Percentiles rank a stretch among this genome's conserved stretches.
Evolutionary conservation across 2,113 vertebrate genomes (phyloP).

Genomic region (Chaenogobius annularis): DNA sequence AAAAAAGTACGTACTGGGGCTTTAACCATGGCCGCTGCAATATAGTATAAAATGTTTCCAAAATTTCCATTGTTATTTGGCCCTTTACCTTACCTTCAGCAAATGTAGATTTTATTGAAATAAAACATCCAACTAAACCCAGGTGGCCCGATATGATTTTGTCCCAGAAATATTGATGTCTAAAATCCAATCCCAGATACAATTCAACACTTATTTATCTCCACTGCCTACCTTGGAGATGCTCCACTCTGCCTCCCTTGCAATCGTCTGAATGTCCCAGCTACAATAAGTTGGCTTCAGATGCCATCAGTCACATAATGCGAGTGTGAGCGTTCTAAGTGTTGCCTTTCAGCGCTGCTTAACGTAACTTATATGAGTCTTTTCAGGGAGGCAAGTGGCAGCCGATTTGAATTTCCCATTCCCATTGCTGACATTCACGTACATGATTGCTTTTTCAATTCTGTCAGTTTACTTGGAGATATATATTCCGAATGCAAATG

Average conservation of each 20-base stretch:
- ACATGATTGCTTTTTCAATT: conserved; percentile 64
- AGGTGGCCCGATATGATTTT: neutral
- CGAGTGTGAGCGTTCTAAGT: conserved; percentile 25
- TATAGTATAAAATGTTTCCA: too few relatives aligned
- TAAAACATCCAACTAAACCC: neutral
- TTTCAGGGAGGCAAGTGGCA: conserved; percentile 22
- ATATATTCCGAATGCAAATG: conserved; percentile 49
- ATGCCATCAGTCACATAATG: conserved; percentile 3
- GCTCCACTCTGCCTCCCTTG: conserved; percentile 2
- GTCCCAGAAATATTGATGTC: neutral
- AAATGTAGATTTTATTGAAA: neutral
- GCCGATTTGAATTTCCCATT: conserved; percentile 40
- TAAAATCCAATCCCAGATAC: conserved; percentile 10
- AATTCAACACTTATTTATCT: conserved; percentile 9
- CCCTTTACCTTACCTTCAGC: neutral
- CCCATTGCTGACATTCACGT: conserved; percentile 32
- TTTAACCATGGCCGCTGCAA: too few relatives aligned
- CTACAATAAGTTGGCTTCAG: conserved; percentile 9
- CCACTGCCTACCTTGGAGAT: neutral
- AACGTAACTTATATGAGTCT: conserved; percentile 22
- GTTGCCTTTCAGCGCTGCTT: conserved; percentile 15
- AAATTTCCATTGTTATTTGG: too few relatives aligned
- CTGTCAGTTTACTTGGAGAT: conserved; percentile 52
- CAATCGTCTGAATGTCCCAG: conserved; percentile 13
- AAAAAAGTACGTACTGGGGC: too few relatives aligned